Evolutionary conservation across 2,113 vertebrate genomes (phyloP).

Genomic region (Chelonoidis abingdonii): DNA sequence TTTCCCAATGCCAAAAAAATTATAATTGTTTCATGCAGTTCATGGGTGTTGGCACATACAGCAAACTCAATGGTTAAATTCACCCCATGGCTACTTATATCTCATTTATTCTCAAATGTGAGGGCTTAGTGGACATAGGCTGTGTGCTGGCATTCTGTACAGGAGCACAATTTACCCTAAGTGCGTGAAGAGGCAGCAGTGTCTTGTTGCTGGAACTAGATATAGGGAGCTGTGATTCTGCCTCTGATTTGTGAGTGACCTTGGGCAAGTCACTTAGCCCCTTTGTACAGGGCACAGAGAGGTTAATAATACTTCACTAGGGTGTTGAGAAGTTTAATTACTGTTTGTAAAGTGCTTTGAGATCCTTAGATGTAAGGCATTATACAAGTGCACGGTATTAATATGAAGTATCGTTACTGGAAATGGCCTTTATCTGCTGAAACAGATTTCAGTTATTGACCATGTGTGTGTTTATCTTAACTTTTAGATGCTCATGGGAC

Average conservation of each 20-base stretch:
- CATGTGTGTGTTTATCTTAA: not conserved
- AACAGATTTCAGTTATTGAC: not conserved
- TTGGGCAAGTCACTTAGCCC: not conserved
- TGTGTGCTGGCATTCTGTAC: not conserved
- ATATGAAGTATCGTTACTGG: not conserved
- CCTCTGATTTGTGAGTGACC: not conserved
- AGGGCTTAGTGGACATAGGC: not conserved
- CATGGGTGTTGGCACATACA: not conserved
- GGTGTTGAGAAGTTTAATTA: not conserved
- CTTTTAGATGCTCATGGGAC: not conserved
- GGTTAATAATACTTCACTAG: not conserved
- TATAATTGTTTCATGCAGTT: not conserved
- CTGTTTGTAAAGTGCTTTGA: not conserved
- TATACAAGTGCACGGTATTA: not conserved
- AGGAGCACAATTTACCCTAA: not conserved
- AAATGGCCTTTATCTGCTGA: not conserved
- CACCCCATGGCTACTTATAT: not conserved
- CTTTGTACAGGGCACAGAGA: not conserved
- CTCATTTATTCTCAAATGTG: not conserved
- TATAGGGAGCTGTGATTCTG: not conserved
- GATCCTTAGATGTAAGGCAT: no score
- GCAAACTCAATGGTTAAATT: not conserved
- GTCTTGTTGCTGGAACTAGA: not conserved
- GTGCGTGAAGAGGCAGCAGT: not conserved
- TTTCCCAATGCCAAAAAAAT: not conserved